Base-by-base conservation (phyloP, 2,797 vertebrate genomes). In the Cynopterus sphinx region DNA sequence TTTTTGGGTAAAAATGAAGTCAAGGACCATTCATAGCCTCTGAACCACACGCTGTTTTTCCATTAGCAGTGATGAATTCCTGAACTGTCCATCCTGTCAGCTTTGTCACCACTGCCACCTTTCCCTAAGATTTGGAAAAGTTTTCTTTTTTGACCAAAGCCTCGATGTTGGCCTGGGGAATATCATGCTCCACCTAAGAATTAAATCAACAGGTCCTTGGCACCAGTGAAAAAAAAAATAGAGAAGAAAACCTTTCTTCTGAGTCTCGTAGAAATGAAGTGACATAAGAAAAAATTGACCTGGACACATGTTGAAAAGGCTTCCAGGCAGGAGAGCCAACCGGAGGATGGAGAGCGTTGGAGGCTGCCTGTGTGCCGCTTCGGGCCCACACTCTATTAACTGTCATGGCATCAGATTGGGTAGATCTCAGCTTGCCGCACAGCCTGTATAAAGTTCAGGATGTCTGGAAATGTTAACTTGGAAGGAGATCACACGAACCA, bases 61-160 rank as follows among this genome's bases (percentile, higher is more conserved):
- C 9, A 3, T 51, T 3, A 33, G 31, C 39, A 39, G 6, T 36
- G 26, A 65, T 41, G 26, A 57, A 3, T 73, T 67, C n/a, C n/a
- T 12, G 7, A 63, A 55, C 6, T 15, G 21, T 33, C 59, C 21
- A 12, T n/a, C 36, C 5, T 73, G 16, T 91, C n/a, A 41, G 9
- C n/a, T 33, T 75, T 49, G 39, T 85, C 41, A 55, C 19, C 9
- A n/a, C 16, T 77, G 61, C 9, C 22, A 43, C 51, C n/a, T 91
- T 36, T 43, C 24, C 67, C 68, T 88, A 10, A 83, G 59, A 59
- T 55, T 49, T 78, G 51, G 43, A 95, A 79, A 65, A 57, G 0
- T 33, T 46, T 67, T 91, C 41, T 70, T 71, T 31, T 92, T 82
- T 71, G 53, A 92, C 12, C 24, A 55, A 68, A 86, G 11, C n/a